These are phyloP conservation scores for Urosaurus nigricauda DNA, from an alignment of 2,797 vertebrate species.

Conservation along the genomic window DNA sequence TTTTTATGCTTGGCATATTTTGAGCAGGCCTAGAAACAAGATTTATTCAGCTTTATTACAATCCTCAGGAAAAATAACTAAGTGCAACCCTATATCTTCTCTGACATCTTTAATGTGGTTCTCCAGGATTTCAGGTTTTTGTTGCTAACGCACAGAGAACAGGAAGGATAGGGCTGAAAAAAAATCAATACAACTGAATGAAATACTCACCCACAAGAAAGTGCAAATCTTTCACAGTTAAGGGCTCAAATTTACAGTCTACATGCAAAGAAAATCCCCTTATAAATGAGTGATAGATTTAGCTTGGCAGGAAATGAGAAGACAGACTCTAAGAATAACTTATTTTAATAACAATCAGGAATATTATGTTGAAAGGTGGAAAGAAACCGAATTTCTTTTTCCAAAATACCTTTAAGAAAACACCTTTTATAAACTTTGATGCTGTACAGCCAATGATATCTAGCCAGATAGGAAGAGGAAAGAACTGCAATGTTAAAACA, in stretches of 20 bases:
- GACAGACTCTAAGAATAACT: slow-evolving; percentile 4
- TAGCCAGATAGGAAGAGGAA: neutral
- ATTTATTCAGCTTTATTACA: slow-evolving; percentile 40
- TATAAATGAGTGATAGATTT: slow-evolving; percentile 23
- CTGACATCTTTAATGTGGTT: neutral
- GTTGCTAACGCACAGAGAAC: slow-evolving; percentile 28
- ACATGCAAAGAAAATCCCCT: slow-evolving; percentile 8
- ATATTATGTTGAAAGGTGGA: neutral
- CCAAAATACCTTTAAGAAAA: neutral
- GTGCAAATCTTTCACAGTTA: slow-evolving; percentile 27
- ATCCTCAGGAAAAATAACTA: slow-evolving; percentile 40
- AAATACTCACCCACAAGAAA: slow-evolving; percentile 45
- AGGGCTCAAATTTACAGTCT: slow-evolving; percentile 20
- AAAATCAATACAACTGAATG: slow-evolving; percentile 39
- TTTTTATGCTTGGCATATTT: neutral
- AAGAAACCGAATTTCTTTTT: slow-evolving; percentile 1
- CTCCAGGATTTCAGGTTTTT: slow-evolving; percentile 30
- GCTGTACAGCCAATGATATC: neutral
- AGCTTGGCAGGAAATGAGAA: neutral
- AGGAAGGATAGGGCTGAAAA: slow-evolving; percentile 15
- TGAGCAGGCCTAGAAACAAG: neutral
- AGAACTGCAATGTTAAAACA: neutral
- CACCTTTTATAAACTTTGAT: neutral
- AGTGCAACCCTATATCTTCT: neutral
- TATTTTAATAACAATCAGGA: slow-evolving; percentile 16